phyloP scores from a whole-genome alignment of 1,140 invertebrate species.

The Drosophila lini region DNA sequence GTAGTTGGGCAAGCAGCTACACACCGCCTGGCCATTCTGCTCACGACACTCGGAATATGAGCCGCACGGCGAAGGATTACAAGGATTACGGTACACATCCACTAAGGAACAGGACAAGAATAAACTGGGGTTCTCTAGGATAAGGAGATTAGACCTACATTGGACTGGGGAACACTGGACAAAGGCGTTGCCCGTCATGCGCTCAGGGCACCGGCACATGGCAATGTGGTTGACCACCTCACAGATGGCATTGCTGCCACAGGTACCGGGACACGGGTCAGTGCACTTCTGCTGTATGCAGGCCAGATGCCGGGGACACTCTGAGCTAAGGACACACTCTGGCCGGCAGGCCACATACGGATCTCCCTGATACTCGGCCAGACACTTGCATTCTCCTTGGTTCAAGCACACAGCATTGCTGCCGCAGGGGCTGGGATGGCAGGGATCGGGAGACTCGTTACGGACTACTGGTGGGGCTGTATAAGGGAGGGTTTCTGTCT shows the following conservation, averaged over 20 bases:
- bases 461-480: constrained; percentile 45
- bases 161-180: constrained; percentile 83
- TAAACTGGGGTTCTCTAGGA: constrained; percentile 2
- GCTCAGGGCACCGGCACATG: constrained; percentile 89
- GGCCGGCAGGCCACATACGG: constrained; percentile 90
- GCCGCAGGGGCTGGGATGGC: constrained; percentile 78
- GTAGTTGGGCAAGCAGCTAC: constrained; percentile 87
- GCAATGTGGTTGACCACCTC: constrained; percentile 92
- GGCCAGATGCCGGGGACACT: constrained; percentile 90
- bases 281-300: constrained; percentile 90
- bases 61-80: constrained; percentile 91
- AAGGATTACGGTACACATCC: constrained; percentile 85
- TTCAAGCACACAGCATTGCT: constrained; percentile 89
- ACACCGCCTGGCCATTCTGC: constrained; percentile 86
- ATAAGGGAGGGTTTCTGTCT: constrained; percentile 21
- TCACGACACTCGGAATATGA: constrained; percentile 87
- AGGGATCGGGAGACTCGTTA: constrained; percentile 86
- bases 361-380: constrained; percentile 88
- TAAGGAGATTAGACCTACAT: constrained; percentile 83
- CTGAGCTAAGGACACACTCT: constrained; percentile 93
- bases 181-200: constrained; percentile 92
- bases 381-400: constrained; percentile 90
- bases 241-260: constrained; percentile 89
- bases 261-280: constrained; percentile 91
- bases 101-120: constrained; percentile 38